Evolutionary conservation across 2,888 invertebrate genomes (phyloP).

Genomic region (Elmis aenea): DNA sequence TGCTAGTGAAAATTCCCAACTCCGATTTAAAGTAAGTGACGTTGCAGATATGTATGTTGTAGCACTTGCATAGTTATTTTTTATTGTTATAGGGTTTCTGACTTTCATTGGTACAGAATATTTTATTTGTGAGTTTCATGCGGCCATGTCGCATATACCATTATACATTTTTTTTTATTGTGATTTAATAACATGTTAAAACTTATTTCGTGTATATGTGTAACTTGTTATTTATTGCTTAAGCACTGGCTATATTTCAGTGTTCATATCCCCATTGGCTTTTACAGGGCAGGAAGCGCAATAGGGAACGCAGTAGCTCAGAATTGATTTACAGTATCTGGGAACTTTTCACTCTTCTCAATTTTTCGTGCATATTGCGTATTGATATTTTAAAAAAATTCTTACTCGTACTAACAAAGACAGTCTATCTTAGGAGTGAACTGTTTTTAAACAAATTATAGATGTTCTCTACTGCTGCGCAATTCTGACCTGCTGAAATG

Average conservation of each 20-base stretch:
- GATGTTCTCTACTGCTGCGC: constrained; percentile 38
- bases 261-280: constrained; percentile 41
- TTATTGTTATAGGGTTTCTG: too few relatives aligned
- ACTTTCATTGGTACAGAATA: constrained; percentile 36
- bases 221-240: constrained; percentile 45
- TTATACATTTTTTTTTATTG: constrained; percentile 35
- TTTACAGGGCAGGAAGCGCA: constrained; percentile 45
- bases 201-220: constrained; percentile 45
- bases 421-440: too few relatives aligned
- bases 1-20: too few relatives aligned
- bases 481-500: constrained; percentile 46
- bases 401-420: too few relatives aligned
- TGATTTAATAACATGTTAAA: constrained; percentile 42
- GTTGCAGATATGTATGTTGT: constrained; percentile 11
- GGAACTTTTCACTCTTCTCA: constrained; percentile 10
- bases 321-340: constrained; percentile 39
- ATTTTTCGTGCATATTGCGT: not conserved
- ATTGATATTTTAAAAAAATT: constrained; percentile 19
- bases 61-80: constrained; percentile 8
- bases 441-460: constrained; percentile 27
- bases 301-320: constrained; percentile 44
- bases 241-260: constrained; percentile 36
- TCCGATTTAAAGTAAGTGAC: too few relatives aligned
- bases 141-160: constrained; percentile 39
- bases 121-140: constrained; percentile 37